Conservation (phyloP, 2,113 vertebrate species). For the Pagrus major region DNA sequence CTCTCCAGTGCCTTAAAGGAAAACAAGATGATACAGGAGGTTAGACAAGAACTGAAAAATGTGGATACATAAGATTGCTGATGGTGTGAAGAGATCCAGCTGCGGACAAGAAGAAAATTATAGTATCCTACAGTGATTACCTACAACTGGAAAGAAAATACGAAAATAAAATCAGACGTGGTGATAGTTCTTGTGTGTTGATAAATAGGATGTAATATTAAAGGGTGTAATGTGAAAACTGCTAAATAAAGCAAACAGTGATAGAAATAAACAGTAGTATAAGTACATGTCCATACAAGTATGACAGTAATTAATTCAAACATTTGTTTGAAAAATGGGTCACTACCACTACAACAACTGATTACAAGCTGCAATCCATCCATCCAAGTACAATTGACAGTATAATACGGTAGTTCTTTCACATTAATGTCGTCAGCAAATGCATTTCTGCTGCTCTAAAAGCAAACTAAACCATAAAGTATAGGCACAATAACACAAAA, state of each 20-base stretch:
- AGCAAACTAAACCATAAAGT: not conserved
- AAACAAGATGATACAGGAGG: not conserved
- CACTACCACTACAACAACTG: not conserved
- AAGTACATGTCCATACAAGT: no score
- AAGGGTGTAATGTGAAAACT: not conserved
- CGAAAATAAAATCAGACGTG: not conserved
- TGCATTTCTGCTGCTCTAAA: not conserved
- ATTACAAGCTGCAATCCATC: not conserved
- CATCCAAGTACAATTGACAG: not conserved
- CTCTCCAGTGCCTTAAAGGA: constrained; percentile 88
- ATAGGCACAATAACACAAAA: not conserved
- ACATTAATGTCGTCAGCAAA: constrained; percentile 1
- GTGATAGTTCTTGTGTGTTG: not conserved
- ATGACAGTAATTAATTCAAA: not conserved
- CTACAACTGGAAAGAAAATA: not conserved
- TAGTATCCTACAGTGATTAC: not conserved
- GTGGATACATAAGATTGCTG: not conserved
- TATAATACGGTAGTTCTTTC: not conserved
- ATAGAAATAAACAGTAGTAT: not conserved
- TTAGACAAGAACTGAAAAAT: constrained; percentile 5
- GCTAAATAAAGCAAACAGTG: not conserved
- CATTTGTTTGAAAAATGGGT: not conserved
- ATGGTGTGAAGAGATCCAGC: not conserved
- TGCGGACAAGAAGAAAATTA: not conserved
- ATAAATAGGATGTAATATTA: not conserved